These are phyloP conservation scores for Ellobius talpinus DNA, from an alignment of 2,113 vertebrate genomes.

Conservation along the genomic window DNA sequence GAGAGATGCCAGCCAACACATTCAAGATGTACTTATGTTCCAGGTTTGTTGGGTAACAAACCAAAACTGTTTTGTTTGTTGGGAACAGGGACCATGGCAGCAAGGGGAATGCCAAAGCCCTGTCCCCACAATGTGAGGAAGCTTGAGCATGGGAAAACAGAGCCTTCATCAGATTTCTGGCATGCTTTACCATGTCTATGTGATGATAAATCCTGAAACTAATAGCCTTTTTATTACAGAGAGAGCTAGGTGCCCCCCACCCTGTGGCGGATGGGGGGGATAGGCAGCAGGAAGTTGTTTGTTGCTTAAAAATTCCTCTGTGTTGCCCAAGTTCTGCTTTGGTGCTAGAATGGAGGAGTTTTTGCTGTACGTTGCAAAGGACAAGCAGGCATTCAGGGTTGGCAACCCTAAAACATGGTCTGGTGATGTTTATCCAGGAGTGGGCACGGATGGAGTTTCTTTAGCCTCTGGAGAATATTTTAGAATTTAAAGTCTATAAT, in stretches of 20 bases:
- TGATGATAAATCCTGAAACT: neutral
- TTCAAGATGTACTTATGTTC: neutral
- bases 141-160: neutral
- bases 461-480: conserved; percentile 64
- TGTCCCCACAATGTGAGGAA: neutral
- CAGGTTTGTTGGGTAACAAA: neutral
- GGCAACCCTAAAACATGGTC: neutral
- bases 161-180: neutral
- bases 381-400: neutral
- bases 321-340: neutral
- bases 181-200: neutral
- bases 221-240: neutral
- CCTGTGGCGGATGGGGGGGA: no score
- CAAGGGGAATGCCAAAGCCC: neutral
- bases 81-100: neutral
- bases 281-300: neutral
- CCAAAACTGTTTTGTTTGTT: no score
- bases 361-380: neutral
- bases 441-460: conserved; percentile 42
- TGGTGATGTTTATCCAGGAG: conserved; percentile 49
- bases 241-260: neutral
- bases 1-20: neutral
- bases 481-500: conserved; percentile 60
- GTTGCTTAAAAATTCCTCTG: neutral
- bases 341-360: neutral